phyloP scores from a whole-genome alignment of 37 sponge, comb jelly and placozoan genomes.

The Spongia lamella region DNA sequence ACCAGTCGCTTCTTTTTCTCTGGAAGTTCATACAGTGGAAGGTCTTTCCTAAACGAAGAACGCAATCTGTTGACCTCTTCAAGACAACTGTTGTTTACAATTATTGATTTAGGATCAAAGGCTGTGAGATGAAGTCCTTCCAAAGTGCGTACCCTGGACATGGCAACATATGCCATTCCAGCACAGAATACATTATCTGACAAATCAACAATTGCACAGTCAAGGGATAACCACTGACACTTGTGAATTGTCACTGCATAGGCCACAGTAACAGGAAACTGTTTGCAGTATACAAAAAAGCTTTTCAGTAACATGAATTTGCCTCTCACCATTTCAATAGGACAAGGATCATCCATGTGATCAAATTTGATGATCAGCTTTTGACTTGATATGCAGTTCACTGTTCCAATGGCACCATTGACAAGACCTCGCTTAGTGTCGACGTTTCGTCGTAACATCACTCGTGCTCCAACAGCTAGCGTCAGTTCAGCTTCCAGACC shows the following conservation, averaged over 20 bases:
- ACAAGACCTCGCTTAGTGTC: conserved; percentile 34
- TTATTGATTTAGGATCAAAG: conserved; percentile 40
- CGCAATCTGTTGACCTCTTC: conserved; percentile 28
- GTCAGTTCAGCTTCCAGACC: conserved; percentile 32
- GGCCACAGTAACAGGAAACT: conserved; percentile 43
- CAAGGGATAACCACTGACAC: conserved; percentile 43
- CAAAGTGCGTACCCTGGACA: conserved; percentile 41
- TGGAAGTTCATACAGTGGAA: conserved; percentile 15
- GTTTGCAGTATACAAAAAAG: conserved; percentile 24
- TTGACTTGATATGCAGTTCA: background rate
- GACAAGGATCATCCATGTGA: conserved; percentile 3
- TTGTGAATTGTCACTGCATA: conserved; percentile 56
- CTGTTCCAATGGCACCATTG: conserved; percentile 44
- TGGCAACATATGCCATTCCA: conserved; percentile 58
- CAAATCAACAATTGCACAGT: conserved; percentile 44
- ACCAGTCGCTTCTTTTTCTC: background rate
- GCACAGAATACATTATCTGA: conserved; percentile 15
- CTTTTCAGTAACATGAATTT: conserved; percentile 19
- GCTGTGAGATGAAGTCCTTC: conserved; percentile 32
- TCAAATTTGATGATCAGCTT: conserved; percentile 26
- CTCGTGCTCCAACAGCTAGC: conserved; percentile 36
- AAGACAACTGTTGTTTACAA: background rate
- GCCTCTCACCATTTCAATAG: conserved; percentile 3
- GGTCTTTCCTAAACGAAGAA: conserved; percentile 1
- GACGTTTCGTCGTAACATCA: conserved; percentile 52